These are phyloP conservation scores for Origma solitaria DNA, from an alignment of 2,113 vertebrate species.

Conservation along the genomic window DNA sequence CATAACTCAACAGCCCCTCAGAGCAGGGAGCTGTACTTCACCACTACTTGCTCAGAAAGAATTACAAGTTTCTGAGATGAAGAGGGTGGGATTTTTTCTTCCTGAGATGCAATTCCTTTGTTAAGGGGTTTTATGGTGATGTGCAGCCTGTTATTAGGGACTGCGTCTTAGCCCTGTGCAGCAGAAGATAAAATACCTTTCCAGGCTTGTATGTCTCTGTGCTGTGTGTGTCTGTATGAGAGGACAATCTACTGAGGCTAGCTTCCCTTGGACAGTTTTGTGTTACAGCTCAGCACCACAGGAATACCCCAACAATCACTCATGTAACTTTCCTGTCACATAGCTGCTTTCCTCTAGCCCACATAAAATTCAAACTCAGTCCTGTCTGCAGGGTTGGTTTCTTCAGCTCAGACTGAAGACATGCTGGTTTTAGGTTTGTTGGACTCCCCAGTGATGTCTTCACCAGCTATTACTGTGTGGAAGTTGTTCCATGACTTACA, in stretches of 20 bases:
- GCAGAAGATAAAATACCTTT: neutral
- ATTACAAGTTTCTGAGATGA: neutral
- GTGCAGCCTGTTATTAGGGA: neutral
- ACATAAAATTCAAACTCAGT: fast-evolving
- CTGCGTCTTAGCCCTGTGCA: neutral
- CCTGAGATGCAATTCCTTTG: neutral
- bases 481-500: neutral
- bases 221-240: neutral
- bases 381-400: neutral
- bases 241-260: neutral
- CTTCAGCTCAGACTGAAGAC: neutral
- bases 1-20: fast-evolving
- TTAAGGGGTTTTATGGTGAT: neutral
- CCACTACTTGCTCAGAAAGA: neutral
- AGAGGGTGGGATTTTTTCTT: neutral
- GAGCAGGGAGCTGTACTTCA: neutral
- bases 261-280: neutral
- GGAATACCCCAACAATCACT: neutral
- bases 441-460: neutral
- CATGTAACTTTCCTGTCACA: neutral
- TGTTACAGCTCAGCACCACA: neutral
- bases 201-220: neutral
- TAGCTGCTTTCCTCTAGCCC: neutral
- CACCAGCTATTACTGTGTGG: neutral
- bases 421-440: neutral